phyloP scores from a whole-genome alignment of 2,113 vertebrate genomes.

The Stegastes partitus region DNA sequence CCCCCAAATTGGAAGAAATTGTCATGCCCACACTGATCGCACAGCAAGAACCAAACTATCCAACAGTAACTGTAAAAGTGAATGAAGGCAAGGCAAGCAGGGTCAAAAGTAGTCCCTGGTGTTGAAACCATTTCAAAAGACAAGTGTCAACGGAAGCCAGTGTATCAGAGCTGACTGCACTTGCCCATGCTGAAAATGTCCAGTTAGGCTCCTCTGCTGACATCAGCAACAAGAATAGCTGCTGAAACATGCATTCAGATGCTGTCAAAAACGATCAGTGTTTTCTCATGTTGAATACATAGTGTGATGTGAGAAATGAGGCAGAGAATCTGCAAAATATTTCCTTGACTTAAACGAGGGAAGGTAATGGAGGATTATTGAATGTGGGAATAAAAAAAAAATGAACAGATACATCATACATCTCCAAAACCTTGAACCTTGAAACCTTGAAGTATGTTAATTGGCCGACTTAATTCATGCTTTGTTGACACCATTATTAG shows the following conservation, averaged over 20 bases:
- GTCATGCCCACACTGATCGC: neutral
- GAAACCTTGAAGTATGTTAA: neutral
- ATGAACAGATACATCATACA: neutral
- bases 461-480: neutral
- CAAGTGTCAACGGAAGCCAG: constrained; percentile 3
- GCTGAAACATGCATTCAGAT: constrained; percentile 38
- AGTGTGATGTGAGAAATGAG: constrained; percentile 7
- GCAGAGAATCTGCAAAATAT: neutral
- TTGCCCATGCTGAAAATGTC: constrained; percentile 30
- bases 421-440: neutral
- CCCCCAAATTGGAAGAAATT: neutral
- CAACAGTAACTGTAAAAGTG: constrained; percentile 4
- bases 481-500: neutral
- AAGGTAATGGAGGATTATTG: neutral
- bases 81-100: neutral
- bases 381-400: neutral
- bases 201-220: constrained; percentile 38
- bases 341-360: neutral
- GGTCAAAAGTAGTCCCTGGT: constrained; percentile 27
- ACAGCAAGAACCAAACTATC: neutral
- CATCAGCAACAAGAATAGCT: constrained; percentile 31
- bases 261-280: constrained; percentile 29
- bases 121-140: constrained; percentile 9
- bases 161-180: constrained; percentile 17
- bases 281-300: constrained; percentile 2